Evolutionary conservation across 53 echinoderm and acorn worm genomes (phyloP), one percentile per base, ranked within the genome.

Genomic region (Echinarachnius parma): DNA sequence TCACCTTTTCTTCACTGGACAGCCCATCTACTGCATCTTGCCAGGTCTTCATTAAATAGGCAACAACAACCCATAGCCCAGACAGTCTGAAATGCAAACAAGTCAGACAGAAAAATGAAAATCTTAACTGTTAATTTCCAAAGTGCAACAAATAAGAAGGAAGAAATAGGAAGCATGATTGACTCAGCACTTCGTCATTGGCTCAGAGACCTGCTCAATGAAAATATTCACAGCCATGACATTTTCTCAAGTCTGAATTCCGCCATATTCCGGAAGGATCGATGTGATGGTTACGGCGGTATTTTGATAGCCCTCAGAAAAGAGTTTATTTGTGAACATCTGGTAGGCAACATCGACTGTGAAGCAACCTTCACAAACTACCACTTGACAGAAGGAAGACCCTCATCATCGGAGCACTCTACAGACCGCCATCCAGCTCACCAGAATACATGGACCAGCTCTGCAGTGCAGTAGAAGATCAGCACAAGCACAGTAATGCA

Each of bases 171-270:
- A 16, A 29, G n/a, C 21, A 33, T 80, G 25, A 55, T 80, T 28
- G 45, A 70, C 19, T 26, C 44, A 27, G 28, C 60, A n/a, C n/a
- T n/a, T n/a, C n/a, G n/a, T n/a, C n/a, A n/a, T n/a, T n/a, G n/a
- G n/a, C n/a, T n/a, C n/a, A n/a, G n/a, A n/a, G 44, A 74, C 36
- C 75, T 62, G 75, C 21, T 81, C 9, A 63, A 75, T 35, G 33
- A 60, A 14, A 31, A 44, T 21, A 62, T 81, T 8, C 72, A 28
- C 28, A 61, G 49, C 46, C 48, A 53, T n/a, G 81, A 81, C 4
- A 74, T 81, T 9, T 68, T 80, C 24, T 59, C 68, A 18, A 13
- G 22, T 34, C n/a, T n/a, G n/a, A 57, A 68, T 25, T 69, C 26
- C 46, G 26, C 35, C 16, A 56, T 69, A 45, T 69, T 64, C 36